These are phyloP conservation scores for Bombus pyrosoma DNA, from an alignment of 1,140 invertebrate species.

Conservation along the genomic window DNA sequence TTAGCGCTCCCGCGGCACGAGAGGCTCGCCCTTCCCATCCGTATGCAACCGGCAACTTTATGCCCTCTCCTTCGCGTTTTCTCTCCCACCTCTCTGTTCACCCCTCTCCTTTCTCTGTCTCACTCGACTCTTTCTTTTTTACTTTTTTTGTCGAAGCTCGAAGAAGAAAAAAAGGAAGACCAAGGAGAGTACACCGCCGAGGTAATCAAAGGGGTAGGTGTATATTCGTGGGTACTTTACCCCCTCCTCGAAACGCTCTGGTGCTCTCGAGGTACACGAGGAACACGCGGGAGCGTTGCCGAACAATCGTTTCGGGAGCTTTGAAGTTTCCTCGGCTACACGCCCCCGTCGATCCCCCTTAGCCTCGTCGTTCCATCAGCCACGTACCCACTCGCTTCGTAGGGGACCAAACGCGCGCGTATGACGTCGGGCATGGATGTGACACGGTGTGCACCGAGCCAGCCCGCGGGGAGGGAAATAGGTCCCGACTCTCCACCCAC, in stretches of 20 bases:
- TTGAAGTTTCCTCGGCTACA: slow-evolving; percentile 69
- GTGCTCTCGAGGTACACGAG: slow-evolving; percentile 61
- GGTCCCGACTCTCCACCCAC: slow-evolving; percentile 56
- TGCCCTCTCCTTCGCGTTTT: not conserved
- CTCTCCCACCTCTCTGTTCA: not conserved
- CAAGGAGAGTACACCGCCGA: slow-evolving; percentile 46
- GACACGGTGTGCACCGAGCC: slow-evolving; percentile 20
- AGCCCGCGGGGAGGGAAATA: slow-evolving; percentile 45
- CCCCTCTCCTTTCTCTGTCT: not conserved
- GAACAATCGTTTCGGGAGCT: slow-evolving; percentile 76
- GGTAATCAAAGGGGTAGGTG: slow-evolving; percentile 74
- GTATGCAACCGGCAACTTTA: slow-evolving; percentile 1
- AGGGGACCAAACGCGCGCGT: slow-evolving; percentile 23
- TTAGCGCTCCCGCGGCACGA: slow-evolving; percentile 16
- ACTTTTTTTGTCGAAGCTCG: slow-evolving; percentile 20
- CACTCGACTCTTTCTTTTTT: slow-evolving; percentile 14
- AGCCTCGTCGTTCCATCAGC: slow-evolving; percentile 22
- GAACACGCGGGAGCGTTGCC: slow-evolving; percentile 64
- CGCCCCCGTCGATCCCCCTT: slow-evolving; percentile 29
- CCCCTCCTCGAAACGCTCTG: slow-evolving; percentile 54
- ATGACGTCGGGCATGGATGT: slow-evolving; percentile 31
- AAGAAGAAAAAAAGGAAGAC: slow-evolving; percentile 47
- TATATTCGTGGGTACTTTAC: slow-evolving; percentile 68
- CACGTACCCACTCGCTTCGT: slow-evolving; percentile 9
- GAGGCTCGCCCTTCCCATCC: slow-evolving; percentile 38